Evolutionary conservation across 2,888 invertebrate genomes (phyloP).

Genomic region (Acleris emargana): DNA sequence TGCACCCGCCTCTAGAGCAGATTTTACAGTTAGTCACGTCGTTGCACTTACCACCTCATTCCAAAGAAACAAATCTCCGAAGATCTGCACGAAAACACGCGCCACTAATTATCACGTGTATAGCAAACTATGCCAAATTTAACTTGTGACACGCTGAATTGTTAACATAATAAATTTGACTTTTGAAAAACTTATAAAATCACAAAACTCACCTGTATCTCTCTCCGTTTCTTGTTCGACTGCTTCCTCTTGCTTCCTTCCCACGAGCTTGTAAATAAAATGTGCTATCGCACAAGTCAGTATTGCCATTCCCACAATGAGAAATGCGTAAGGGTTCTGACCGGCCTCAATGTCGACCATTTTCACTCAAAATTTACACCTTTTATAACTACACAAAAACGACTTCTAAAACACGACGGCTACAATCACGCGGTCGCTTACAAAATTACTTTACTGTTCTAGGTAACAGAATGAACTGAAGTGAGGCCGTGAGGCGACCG

Average conservation of each 20-base stretch:
- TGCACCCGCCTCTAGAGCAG: conserved; percentile 23
- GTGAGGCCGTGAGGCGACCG: conserved; percentile 45
- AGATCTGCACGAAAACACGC: conserved; percentile 28
- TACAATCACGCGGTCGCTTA: conserved; percentile 70
- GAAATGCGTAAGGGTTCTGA: conserved; percentile 58
- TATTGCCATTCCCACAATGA: conserved; percentile 61
- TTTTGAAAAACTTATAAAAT: conserved; percentile 12
- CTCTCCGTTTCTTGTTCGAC: conserved; percentile 64
- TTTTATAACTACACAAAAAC: conserved; percentile 42
- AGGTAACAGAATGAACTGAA: conserved; percentile 48
- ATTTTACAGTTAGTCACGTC: conserved; percentile 31
- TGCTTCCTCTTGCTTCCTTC: conserved; percentile 67
- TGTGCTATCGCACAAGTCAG: conserved; percentile 67
- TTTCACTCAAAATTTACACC: conserved; percentile 71
- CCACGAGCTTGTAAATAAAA: conserved; percentile 68
- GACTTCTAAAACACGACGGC: conserved; percentile 50
- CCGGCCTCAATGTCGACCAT: conserved; percentile 73
- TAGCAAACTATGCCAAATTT: conserved; percentile 10
- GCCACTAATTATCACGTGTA: conserved; percentile 26
- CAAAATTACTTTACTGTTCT: conserved; percentile 36
- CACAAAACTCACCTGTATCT: conserved; percentile 62
- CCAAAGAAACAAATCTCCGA: conserved; percentile 25
- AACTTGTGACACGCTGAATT: conserved; percentile 12
- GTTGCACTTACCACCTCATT: conserved; percentile 12
- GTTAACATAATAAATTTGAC: conserved; percentile 3